phyloP scores from a whole-genome alignment of 2,113 vertebrate genomes.

The Speoplatyrhinus poulsoni region DNA sequence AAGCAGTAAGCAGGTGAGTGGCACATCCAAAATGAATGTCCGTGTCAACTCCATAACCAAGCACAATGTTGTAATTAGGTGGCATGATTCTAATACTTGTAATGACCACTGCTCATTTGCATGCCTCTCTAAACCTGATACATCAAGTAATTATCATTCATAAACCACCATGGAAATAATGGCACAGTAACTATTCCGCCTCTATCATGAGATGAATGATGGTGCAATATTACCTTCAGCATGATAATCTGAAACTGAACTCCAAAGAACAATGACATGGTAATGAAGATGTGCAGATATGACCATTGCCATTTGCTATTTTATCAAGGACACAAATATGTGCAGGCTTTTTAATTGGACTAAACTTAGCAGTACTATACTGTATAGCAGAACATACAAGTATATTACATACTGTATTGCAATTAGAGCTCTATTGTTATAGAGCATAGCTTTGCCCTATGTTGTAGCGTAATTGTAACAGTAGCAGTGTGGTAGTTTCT shows the following conservation, averaged over 20 bases:
- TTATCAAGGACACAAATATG: slow-evolving; percentile 27
- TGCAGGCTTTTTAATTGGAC: slow-evolving; percentile 18
- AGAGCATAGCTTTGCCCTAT: no score
- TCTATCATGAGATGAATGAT: slow-evolving; percentile 52
- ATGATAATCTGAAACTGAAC: slow-evolving; percentile 31
- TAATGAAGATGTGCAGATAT: slow-evolving; percentile 37
- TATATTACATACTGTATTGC: no score
- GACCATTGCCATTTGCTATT: slow-evolving; percentile 35
- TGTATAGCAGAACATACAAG: no score
- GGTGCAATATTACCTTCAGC: slow-evolving; percentile 46
- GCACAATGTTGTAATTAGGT: slow-evolving; percentile 56
- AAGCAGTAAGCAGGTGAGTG: slow-evolving; percentile 25
- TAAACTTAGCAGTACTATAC: not conserved
- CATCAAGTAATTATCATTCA: slow-evolving; percentile 58
- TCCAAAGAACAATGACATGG: slow-evolving; percentile 36
- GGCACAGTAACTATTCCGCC: slow-evolving; percentile 62
- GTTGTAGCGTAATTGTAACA: not conserved
- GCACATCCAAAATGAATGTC: slow-evolving; percentile 49
- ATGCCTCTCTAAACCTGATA: slow-evolving; percentile 62
- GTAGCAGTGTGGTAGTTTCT: not conserved
- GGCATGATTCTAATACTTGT: slow-evolving; percentile 56
- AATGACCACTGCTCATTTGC: slow-evolving; percentile 68
- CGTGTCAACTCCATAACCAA: slow-evolving; percentile 48
- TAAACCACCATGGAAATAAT: slow-evolving; percentile 62
- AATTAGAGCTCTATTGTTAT: no score